A percentile compares a stretch with the other conserved stretches of the same genome.
These are phyloP conservation scores for Drosophila nigricruria DNA, from an alignment of 2,888 invertebrate genomes.

Conservation along the genomic window DNA sequence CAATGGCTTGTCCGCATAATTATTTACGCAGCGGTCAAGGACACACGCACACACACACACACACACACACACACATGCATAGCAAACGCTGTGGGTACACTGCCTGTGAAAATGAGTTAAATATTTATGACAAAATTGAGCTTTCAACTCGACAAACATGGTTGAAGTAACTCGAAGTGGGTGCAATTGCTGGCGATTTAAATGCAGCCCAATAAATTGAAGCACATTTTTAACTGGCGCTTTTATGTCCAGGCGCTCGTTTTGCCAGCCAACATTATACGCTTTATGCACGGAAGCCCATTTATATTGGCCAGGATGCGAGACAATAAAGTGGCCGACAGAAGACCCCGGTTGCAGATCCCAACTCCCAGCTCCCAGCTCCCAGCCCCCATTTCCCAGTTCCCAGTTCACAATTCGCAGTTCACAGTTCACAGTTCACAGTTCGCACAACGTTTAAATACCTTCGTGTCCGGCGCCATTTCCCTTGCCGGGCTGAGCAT, in stretches of 20 bases:
- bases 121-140: constrained; percentile 65
- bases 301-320: constrained; percentile 58
- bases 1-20: constrained; percentile 39
- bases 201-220: constrained; percentile 70
- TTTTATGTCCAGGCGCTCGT: constrained; percentile 56
- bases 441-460: constrained; percentile 67
- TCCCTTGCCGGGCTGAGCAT: constrained; percentile 50
- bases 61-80: neutral
- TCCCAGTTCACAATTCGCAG: constrained; percentile 30
- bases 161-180: neutral
- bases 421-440: constrained; percentile 19
- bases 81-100: neutral
- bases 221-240: constrained; percentile 64
- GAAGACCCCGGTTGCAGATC: constrained; percentile 47
- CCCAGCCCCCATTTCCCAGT: constrained; percentile 21
- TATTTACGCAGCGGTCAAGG: constrained; percentile 67
- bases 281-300: constrained; percentile 78
- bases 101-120: constrained; percentile 33
- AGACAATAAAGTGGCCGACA: constrained; percentile 61
- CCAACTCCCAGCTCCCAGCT: constrained; percentile 14
- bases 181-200: constrained; percentile 58
- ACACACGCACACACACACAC: constrained; percentile 2
- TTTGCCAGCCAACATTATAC: constrained; percentile 56
- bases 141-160: constrained; percentile 32
- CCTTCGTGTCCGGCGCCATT: constrained; percentile 75